Conservation (phyloP, 2,113 vertebrate species). For the Narcine bancroftii region DNA sequence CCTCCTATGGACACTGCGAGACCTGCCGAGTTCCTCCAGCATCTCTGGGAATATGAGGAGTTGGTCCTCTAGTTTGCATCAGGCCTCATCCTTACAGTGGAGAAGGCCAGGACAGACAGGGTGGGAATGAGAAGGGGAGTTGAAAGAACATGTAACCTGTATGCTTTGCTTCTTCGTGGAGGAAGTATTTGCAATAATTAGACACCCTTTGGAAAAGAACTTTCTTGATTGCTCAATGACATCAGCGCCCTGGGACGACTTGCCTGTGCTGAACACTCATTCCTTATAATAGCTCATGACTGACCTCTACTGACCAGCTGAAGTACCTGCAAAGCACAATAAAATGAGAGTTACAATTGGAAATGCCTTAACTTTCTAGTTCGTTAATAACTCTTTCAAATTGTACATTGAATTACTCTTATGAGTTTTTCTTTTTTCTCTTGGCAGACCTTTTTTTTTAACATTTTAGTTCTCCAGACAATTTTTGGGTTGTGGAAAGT, state of each 20-base stretch:
- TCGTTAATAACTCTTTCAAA: not conserved
- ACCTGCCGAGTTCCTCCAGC: too few species aligned
- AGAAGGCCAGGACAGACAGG: too few species aligned
- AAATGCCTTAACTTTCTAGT: not conserved
- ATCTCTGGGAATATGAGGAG: too few species aligned
- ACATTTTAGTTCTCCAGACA: too few species aligned
- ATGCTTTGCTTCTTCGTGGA: too few species aligned
- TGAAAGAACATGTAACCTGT: too few species aligned
- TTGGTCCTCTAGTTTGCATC: too few species aligned
- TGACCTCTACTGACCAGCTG: not conserved
- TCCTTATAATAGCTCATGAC: not conserved
- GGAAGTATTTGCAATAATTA: not conserved
- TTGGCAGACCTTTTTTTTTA: too few species aligned
- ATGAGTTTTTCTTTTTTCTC: not conserved
- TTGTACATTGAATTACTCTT: not conserved
- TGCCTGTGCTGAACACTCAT: not conserved
- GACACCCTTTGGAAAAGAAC: not conserved
- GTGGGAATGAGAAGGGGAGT: too few species aligned
- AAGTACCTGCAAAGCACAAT: not conserved
- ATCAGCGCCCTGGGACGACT: not conserved
- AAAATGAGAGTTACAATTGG: not conserved
- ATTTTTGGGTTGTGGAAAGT: too few species aligned
- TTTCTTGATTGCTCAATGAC: not conserved
- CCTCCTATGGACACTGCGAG: too few species aligned
- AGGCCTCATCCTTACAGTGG: too few species aligned